Evolutionary conservation across 2,113 vertebrate genomes (phyloP).

Genomic region (Serilophus lunatus): DNA sequence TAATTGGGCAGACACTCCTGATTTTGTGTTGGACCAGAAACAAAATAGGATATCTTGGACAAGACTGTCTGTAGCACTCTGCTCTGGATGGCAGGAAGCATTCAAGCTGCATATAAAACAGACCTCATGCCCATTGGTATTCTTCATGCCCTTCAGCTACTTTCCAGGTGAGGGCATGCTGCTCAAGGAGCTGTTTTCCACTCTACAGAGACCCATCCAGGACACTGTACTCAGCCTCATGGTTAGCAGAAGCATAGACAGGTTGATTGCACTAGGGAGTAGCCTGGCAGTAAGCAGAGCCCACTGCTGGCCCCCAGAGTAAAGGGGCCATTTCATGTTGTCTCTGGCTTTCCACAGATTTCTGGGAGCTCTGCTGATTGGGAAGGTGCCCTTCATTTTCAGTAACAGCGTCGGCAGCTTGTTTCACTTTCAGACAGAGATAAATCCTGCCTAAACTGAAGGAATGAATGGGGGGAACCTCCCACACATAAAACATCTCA

Average conservation of each 20-base stretch:
- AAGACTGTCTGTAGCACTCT: neutral
- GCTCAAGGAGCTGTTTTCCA: neutral
- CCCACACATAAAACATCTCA: fast-evolving
- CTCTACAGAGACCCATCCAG: neutral
- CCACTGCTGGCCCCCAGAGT: neutral
- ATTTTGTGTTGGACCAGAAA: neutral
- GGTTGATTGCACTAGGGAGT: neutral
- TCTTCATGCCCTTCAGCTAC: neutral
- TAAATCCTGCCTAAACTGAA: neutral
- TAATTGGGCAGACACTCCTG: neutral
- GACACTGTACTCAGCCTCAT: neutral
- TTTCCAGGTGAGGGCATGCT: neutral
- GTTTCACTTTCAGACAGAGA: neutral
- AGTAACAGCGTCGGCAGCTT: neutral
- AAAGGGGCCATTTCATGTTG: neutral
- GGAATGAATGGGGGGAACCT: neutral
- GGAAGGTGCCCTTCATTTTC: neutral
- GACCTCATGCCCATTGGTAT: neutral
- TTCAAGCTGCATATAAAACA: neutral
- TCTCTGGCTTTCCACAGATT: neutral
- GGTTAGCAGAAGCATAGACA: neutral
- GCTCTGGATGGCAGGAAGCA: neutral
- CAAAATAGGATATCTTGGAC: neutral
- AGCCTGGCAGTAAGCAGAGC: neutral
- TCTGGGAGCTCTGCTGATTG: neutral